Conservation (phyloP, 2,113 vertebrate species). For the Neogale vison region DNA sequence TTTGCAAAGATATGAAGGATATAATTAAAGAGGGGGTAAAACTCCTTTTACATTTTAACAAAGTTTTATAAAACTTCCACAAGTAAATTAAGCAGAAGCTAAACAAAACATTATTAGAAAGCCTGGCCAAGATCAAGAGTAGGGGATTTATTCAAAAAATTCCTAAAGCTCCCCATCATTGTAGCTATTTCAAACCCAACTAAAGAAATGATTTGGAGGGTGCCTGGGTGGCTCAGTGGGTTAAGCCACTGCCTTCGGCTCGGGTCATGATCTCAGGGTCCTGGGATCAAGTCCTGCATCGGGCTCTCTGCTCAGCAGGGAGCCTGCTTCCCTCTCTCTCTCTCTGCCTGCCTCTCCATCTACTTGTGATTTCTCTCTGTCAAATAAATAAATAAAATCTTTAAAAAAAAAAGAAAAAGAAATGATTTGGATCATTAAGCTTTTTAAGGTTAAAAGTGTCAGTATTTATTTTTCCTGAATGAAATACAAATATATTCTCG, state of each 20-base stretch:
- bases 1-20: background rate
- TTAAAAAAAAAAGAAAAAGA: no score
- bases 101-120: background rate
- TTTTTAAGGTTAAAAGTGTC: conserved; percentile 35
- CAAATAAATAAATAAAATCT: no score
- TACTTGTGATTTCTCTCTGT: no score
- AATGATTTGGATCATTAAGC: conserved; percentile 30
- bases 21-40: background rate
- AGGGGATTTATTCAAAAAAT: conserved; percentile 1
- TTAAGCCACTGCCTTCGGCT: no score
- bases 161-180: background rate
- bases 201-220: conserved; percentile 27
- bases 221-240: no score
- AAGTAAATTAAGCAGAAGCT: background rate
- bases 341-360: no score
- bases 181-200: conserved; percentile 7
- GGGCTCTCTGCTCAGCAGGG: no score
- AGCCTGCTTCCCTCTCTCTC: no score
- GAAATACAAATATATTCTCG: conserved; percentile 43
- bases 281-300: no score
- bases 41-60: background rate
- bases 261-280: no score
- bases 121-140: background rate
- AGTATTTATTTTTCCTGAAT: conserved; percentile 36
- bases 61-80: background rate